Conservation (phyloP, 2,113 vertebrate genomes). For the Uropsilus gracilis region DNA sequence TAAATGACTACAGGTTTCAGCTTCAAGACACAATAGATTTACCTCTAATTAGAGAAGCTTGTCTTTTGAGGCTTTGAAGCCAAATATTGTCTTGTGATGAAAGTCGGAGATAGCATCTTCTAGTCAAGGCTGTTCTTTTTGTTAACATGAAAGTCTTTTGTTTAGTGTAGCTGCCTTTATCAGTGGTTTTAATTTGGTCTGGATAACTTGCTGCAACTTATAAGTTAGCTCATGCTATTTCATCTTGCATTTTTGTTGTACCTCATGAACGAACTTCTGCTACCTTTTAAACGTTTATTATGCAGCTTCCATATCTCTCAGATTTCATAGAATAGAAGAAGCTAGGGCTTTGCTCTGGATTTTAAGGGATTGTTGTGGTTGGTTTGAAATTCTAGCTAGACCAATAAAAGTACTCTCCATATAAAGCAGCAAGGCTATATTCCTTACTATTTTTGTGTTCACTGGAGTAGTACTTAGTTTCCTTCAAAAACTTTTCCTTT, state of each 20-base stretch:
- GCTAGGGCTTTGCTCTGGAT: background rate
- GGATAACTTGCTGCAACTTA: background rate
- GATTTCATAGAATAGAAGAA: background rate
- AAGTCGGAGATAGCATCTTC: background rate
- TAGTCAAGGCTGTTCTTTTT: background rate
- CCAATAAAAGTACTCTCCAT: background rate
- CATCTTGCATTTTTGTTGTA: background rate
- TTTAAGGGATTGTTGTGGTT: background rate
- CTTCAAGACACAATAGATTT: background rate
- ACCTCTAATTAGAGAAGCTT: background rate
- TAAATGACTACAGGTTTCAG: background rate
- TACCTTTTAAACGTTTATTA: background rate
- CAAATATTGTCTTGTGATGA: background rate
- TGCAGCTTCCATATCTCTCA: background rate
- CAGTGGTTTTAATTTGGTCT: background rate
- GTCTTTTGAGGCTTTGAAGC: background rate
- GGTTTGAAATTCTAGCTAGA: background rate
- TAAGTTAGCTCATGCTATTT: background rate
- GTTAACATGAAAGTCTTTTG: background rate
- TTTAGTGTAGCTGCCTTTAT: background rate
- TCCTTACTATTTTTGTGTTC: background rate
- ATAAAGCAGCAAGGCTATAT: background rate
- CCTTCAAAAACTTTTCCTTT: background rate
- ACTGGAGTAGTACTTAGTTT: background rate
- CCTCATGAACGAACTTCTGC: background rate